These are phyloP conservation scores for Noctua comes DNA, from an alignment of 2,888 invertebrate genomes.

Conservation along the genomic window DNA sequence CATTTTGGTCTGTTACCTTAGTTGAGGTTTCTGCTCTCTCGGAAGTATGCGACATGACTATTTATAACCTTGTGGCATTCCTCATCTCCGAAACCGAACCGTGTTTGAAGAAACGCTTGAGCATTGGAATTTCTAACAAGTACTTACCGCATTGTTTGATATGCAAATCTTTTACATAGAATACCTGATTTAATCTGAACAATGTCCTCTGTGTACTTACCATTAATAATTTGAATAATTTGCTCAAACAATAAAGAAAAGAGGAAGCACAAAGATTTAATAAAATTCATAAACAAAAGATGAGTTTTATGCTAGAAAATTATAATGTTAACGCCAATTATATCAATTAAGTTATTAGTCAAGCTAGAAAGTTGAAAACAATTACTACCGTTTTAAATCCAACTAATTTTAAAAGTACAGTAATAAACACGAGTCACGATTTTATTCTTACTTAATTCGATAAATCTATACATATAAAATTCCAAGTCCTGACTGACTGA, in stretches of 20 bases:
- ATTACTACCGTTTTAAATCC: constrained; percentile 51
- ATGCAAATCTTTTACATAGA: not conserved
- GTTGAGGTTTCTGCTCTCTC: constrained; percentile 6
- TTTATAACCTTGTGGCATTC: constrained; percentile 8
- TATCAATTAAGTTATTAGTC: constrained; percentile 39
- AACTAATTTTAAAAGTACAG: constrained; percentile 38
- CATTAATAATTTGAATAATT: not conserved
- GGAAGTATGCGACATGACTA: not conserved
- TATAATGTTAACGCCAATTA: constrained; percentile 20
- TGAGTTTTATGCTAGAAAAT: constrained; percentile 18
- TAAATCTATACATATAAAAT: too few species aligned
- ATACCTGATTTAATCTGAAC: constrained; percentile 2
- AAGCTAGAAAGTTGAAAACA: constrained; percentile 48
- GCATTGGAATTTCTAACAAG: not conserved
- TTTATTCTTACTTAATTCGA: constrained; percentile 16
- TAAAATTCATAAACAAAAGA: not conserved
- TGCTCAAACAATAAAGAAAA: not conserved
- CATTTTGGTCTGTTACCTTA: constrained; percentile 15
- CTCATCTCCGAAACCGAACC: not conserved
- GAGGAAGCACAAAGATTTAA: not conserved
- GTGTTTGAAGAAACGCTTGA: not conserved
- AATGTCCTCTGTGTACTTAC: not conserved
- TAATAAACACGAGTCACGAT: constrained; percentile 34
- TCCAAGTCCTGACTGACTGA: too few species aligned
- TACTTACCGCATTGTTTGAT: not conserved